Conservation (phyloP, 1,140 invertebrate species). For the Atopsyche davidsoni region DNA sequence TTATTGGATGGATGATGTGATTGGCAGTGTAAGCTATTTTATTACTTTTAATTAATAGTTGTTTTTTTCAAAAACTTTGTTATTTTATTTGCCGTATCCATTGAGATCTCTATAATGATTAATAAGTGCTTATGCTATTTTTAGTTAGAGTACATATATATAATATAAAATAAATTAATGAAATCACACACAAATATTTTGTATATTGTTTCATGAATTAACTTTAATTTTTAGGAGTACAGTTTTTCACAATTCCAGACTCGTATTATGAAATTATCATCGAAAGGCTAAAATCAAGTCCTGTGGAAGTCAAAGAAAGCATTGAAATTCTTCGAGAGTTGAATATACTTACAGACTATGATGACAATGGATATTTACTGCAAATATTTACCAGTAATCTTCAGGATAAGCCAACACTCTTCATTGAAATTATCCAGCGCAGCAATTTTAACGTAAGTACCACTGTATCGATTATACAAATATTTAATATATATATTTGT, state of each 20-base stretch:
- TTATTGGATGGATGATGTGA: no score
- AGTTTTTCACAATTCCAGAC: constrained; percentile 87
- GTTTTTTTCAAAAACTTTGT: neutral
- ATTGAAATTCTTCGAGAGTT: constrained; percentile 76
- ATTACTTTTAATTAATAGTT: constrained; percentile 3
- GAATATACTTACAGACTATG: constrained; percentile 95
- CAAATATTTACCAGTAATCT: constrained; percentile 99
- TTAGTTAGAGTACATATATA: no score
- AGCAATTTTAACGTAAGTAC: constrained; percentile 86
- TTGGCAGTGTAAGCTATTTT: constrained; percentile 63
- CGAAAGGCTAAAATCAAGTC: constrained; percentile 69
- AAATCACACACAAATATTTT: no score
- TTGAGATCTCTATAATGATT: no score
- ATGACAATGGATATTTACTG: constrained; percentile 95
- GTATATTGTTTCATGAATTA: no score
- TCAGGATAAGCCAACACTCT: constrained; percentile 95
- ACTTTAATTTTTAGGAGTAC: constrained; percentile 56
- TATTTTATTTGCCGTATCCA: no score
- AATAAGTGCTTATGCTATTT: no score
- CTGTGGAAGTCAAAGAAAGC: constrained; percentile 81
- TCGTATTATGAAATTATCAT: constrained; percentile 85
- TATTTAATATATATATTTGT: neutral
- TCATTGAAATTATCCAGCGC: constrained; percentile 96
- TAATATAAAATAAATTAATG: no score
- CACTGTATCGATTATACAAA: neutral